Evolutionary conservation across 1,140 invertebrate species (phyloP).

Genomic region (Aphaenogaster rudis): DNA sequence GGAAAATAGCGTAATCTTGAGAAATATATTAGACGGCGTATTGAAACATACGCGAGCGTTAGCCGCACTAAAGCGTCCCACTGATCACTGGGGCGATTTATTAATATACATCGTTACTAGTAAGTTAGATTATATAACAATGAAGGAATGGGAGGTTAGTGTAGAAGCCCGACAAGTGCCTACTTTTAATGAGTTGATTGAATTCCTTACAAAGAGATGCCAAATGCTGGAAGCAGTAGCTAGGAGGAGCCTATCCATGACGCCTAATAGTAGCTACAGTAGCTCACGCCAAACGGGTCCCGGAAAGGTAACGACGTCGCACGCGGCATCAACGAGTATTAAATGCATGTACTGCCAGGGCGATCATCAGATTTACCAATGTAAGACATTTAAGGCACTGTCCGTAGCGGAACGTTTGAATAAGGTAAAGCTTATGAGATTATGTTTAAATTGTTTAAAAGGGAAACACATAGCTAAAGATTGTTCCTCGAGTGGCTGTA

Average conservation of each 20-base stretch:
- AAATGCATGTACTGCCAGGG: no score
- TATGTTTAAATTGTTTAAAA: no score
- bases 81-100: background rate
- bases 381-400: no score
- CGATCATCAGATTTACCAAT: no score
- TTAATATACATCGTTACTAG: background rate
- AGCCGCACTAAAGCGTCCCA: background rate
- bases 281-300: background rate
- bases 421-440: no score
- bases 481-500: no score
- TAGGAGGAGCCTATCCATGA: background rate
- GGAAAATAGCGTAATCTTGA: no score
- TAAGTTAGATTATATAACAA: background rate
- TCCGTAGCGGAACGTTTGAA: no score
- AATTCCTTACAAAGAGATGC: background rate
- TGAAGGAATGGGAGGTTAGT: background rate
- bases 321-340: background rate
- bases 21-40: no score
- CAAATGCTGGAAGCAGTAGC: background rate
- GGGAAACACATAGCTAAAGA: no score
- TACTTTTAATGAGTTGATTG: background rate
- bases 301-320: background rate
- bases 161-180: background rate
- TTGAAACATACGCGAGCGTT: no score
- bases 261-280: background rate